phyloP scores from a whole-genome alignment of 2,888 invertebrate genomes.

The Sphecodes monilicornis region DNA sequence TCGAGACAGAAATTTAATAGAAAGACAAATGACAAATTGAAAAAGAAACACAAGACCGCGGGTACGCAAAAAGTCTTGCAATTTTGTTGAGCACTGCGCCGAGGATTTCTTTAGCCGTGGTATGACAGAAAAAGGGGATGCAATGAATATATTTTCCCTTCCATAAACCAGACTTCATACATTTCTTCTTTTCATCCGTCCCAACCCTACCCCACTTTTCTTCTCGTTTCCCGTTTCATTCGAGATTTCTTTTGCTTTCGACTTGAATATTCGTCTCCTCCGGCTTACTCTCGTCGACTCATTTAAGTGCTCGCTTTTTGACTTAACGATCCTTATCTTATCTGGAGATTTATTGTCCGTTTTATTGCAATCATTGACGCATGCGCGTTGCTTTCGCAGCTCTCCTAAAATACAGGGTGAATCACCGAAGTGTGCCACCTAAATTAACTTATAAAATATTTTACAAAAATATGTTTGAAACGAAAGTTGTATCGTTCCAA shows the following conservation, averaged over 20 bases:
- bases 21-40: conserved; percentile 39
- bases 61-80: conserved; percentile 25
- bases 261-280: conserved; percentile 27
- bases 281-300: background rate
- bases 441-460: too few species aligned
- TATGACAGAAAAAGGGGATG: conserved; percentile 13
- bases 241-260: conserved; percentile 19
- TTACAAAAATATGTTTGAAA: too few species aligned
- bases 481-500: too few species aligned
- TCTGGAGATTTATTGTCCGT: background rate
- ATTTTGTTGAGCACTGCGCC: conserved; percentile 26
- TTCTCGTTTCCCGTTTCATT: conserved; percentile 10
- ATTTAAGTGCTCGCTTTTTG: conserved; percentile 20
- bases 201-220: background rate
- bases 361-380: background rate
- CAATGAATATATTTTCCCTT: conserved; percentile 55
- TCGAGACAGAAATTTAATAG: conserved; percentile 1
- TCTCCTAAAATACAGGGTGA: too few species aligned
- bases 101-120: conserved; percentile 17
- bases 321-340: conserved; percentile 8
- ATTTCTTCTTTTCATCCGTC: conserved; percentile 18
- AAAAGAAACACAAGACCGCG: background rate
- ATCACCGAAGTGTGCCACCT: too few species aligned
- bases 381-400: background rate
- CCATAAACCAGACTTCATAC: conserved; percentile 47